Percentiles rank a stretch among this genome's conserved stretches.
phyloP scores from a whole-genome alignment of 2,797 vertebrate species.

The Acanthurus tractus region DNA sequence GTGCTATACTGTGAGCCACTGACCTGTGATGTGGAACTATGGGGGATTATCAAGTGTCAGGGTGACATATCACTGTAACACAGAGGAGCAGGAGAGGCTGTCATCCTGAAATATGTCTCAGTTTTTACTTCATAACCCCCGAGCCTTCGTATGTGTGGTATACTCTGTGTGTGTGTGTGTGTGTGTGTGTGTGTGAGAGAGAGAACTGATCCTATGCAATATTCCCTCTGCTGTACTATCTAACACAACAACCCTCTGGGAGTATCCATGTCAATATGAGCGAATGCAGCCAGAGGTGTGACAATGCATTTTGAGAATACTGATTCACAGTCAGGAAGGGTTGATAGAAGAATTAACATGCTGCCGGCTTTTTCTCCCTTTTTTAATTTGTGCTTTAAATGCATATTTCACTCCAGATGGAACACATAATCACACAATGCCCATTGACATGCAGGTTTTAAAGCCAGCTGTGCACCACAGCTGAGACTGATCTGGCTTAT shows the following conservation, averaged over 20 bases:
- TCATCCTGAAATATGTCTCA: conserved; percentile 80
- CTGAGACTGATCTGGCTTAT: conserved; percentile 22
- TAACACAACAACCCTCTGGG: conserved; percentile 50
- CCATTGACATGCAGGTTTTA: conserved; percentile 7
- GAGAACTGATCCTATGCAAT: conserved; percentile 40
- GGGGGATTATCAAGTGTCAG: conserved; percentile 81
- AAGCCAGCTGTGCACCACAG: conserved; percentile 4
- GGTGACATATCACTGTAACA: conserved; percentile 77
- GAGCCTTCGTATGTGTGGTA: conserved; percentile 44
- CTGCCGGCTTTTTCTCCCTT: conserved; percentile 21
- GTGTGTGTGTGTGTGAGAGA: conserved; percentile 31
- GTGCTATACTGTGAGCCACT: conserved; percentile 37
- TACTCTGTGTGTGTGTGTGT: conserved; percentile 23
- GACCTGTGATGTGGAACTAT: conserved; percentile 73
- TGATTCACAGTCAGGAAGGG: conserved; percentile 48
- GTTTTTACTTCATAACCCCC: conserved; percentile 65
- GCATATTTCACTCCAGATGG: conserved; percentile 36
- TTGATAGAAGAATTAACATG: conserved; percentile 54
- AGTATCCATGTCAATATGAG: conserved; percentile 56
- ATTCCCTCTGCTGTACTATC: conserved; percentile 43
- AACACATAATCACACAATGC: conserved; percentile 21
- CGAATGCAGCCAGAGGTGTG: conserved; percentile 47
- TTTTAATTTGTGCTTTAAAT: conserved; percentile 57
- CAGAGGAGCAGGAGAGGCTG: conserved; percentile 66
- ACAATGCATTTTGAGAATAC: conserved; percentile 57